Base-by-base conservation (phyloP, 2,888 invertebrate species). In the Panzeria rudis region DNA sequence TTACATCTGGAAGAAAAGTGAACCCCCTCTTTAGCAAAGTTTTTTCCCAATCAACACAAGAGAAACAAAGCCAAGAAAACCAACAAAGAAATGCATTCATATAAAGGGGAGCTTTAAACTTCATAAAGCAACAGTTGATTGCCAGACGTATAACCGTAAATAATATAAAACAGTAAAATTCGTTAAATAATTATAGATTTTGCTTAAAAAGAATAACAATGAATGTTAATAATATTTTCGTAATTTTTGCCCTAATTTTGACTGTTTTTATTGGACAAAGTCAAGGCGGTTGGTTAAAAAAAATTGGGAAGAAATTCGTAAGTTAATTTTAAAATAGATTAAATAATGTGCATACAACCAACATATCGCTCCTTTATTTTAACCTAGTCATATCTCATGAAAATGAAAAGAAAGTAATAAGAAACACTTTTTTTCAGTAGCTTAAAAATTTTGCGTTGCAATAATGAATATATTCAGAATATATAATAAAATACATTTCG, bases 271-370 rank as follows among this genome's bases (percentile, higher is more conserved):
- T 83, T 50, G 87, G 82, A 41, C 87, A 88, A 84, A 78, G 85
- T 7, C 85, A 89, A 68, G 88, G 87, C 13, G 87, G 88, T 13
- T 88, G 87, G 88, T 61, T 88, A 17, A 88, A 87, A 61, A 89
- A 89, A 62, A 73, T 88, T 38, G 87, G 87, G 73, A 88, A 88
- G 84, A 86, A 87, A 88, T 85, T 88, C 84, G 88, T 87, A 87
- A 87, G 87, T 72, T 11, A 1, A 38, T 38, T 68, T 23, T 38
- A 38, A 38, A 32, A 32, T 29, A 15, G 2, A 20, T 54, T 41
- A 41, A 41, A 15, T 41, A 15, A 9, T 35, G 2, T 35, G 11
- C 6, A 9, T 35, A 9, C 7, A 41, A 38, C 38, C 2, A 38
- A n/a, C n/a, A n/a, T n/a, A n/a, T n/a, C n/a, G n/a, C n/a, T n/a